Base-by-base conservation (phyloP, 2,113 vertebrate species). In the Semnornis frantzii region DNA sequence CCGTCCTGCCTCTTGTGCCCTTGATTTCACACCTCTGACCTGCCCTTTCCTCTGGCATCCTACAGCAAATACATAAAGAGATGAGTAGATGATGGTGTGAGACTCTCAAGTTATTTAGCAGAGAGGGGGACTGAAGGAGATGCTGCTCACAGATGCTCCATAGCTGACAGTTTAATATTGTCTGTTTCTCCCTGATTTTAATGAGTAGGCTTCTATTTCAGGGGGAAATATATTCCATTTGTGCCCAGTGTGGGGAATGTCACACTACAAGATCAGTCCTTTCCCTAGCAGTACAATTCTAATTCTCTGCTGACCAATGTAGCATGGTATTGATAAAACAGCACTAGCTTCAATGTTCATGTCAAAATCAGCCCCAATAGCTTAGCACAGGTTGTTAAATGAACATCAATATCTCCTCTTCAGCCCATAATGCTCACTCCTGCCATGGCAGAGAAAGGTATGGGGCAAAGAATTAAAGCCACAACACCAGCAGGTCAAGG, bases 261-360 rank as follows among this genome's bases (percentile, higher is more conserved):
- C 94, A 90, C 81, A 76, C 77, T 87, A 87, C 92, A 94, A 87
- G 89, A 95, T 89, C 59, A n/a, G 80, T 79, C 84, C 74, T 82
- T 68, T 85, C 96, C 83, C 46, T 90, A 76, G 81, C 92, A 90
- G 90, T 92, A 58, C 63, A 95, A 71, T 97, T 96, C 85, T 80
- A 87, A 82, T 95, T 88, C 89, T 74, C 64, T 62, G 68, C 86
- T 95, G 85, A 85, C 87, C 79, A 96, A 95, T 92, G 95, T 94
- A 94, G 69, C 90, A 12, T 97, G 95, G 94, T 91, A 95, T 75
- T 97, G 92, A 95, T 76, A 91, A 91, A 94, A 96, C 96, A 74
- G 73, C 91, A 94, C 88, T 87, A 96, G 89, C 96, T 97, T 83
- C 52, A 84, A 81, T 65, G 64, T 85, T 69, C 39, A 28, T 46